phyloP scores from a whole-genome alignment of 2,888 invertebrate genomes.

The Dryocosmus kuriphilus region DNA sequence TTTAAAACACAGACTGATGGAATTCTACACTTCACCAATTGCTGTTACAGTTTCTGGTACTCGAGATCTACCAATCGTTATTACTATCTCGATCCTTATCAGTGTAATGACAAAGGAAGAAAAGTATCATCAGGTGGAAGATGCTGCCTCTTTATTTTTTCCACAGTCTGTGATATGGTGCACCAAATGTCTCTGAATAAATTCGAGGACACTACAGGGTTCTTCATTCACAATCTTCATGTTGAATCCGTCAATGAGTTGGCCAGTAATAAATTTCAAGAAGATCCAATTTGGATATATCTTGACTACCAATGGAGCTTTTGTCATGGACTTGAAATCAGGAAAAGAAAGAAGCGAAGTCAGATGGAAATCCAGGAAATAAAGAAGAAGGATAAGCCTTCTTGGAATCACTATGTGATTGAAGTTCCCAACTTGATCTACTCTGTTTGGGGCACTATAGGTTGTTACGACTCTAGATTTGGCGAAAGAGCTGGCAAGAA shows the following conservation, averaged over 20 bases:
- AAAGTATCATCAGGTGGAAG: conserved; percentile 59
- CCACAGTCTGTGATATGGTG: conserved; percentile 67
- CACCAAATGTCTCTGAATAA: conserved; percentile 68
- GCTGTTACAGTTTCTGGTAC: conserved; percentile 75
- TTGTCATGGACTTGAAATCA: conserved; percentile 49
- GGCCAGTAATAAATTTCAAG: conserved; percentile 61
- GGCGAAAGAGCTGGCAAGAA: conserved; percentile 68
- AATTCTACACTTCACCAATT: conserved; percentile 72
- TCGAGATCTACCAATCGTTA: conserved; percentile 67
- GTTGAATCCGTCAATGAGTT: conserved; percentile 67
- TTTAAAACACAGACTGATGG: conserved; percentile 66
- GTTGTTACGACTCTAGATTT: conserved; percentile 69
- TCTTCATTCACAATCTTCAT: conserved; percentile 72
- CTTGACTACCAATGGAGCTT: conserved; percentile 74
- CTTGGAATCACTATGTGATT: conserved; percentile 71
- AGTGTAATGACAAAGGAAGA: conserved; percentile 64
- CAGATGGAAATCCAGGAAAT: background rate
- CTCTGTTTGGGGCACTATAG: conserved; percentile 73
- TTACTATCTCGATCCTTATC: conserved; percentile 74
- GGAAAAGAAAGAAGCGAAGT: conserved; percentile 30
- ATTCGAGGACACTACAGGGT: conserved; percentile 68
- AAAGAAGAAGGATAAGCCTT: conserved; percentile 52
- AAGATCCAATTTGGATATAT: conserved; percentile 75
- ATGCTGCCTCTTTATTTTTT: conserved; percentile 69
- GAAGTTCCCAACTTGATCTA: conserved; percentile 71